Percentiles rank a stretch among this genome's conserved stretches.
These are phyloP conservation scores for Hydrolagus colliei DNA, from an alignment of 2,797 vertebrate genomes.

Conservation along the genomic window DNA sequence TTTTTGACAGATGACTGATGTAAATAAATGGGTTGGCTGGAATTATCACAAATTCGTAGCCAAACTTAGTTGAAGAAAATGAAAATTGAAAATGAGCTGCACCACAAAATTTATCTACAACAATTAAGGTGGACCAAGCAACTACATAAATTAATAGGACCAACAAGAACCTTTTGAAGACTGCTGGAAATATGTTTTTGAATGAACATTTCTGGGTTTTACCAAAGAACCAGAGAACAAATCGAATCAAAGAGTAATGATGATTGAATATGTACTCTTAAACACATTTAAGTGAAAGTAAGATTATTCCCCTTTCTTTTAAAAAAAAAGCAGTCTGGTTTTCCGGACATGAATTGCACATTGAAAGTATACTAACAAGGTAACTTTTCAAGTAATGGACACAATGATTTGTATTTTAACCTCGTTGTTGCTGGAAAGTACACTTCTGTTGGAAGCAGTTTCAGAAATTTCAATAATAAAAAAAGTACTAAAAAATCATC, in stretches of 20 bases:
- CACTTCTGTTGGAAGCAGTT: slow-evolving; percentile 51
- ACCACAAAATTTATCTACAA: slow-evolving; percentile 49
- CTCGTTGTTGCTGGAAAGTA: slow-evolving; percentile 45
- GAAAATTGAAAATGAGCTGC: slow-evolving; percentile 40
- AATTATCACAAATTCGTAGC: slow-evolving; percentile 37
- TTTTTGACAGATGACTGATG: background rate
- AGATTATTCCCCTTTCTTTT: background rate
- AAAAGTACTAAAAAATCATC: slow-evolving; percentile 35
- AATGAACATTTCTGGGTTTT: slow-evolving; percentile 6
- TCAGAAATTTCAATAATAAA: slow-evolving; percentile 49
- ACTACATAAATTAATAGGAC: slow-evolving; percentile 44
- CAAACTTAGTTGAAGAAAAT: slow-evolving; percentile 38
- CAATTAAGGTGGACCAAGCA: slow-evolving; percentile 48
- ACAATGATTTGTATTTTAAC: slow-evolving; percentile 34
- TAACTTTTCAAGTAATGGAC: slow-evolving; percentile 53
- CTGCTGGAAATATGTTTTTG: background rate
- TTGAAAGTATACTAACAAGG: slow-evolving; percentile 50
- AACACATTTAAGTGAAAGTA: slow-evolving; percentile 20
- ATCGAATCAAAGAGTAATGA: background rate
- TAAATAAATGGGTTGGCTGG: background rate
- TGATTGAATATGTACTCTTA: slow-evolving; percentile 12
- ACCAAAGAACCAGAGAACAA: slow-evolving; percentile 1
- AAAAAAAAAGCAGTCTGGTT: background rate
- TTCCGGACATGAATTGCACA: slow-evolving; percentile 53
- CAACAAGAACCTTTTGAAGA: slow-evolving; percentile 32